Conservation (phyloP, 2,888 invertebrate genomes). For the Trissonchulus sp. region DNA sequence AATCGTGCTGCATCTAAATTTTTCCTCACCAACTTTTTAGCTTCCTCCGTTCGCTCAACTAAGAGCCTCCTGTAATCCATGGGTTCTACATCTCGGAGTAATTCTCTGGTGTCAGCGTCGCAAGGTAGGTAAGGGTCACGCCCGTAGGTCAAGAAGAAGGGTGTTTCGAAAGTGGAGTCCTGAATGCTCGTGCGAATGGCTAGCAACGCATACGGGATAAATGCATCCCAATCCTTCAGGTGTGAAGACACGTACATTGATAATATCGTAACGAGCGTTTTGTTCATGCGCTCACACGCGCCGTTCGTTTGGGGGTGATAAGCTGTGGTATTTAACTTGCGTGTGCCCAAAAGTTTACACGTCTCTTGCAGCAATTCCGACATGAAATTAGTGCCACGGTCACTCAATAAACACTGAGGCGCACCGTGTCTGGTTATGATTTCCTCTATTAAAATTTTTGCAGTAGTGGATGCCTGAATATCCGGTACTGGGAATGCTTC, state of each 20-base stretch:
- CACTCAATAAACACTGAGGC: constrained; percentile 37
- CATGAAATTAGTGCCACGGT: constrained; percentile 36
- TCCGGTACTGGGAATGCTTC: too few relatives aligned
- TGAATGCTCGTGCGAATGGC: constrained; percentile 11
- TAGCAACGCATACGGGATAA: neutral
- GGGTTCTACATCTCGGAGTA: too few relatives aligned
- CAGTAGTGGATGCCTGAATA: too few relatives aligned
- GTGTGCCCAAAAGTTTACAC: constrained; percentile 30
- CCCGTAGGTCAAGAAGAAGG: neutral
- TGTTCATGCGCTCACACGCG: constrained; percentile 39
- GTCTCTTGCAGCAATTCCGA: constrained; percentile 32
- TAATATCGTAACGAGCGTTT: constrained; percentile 39
- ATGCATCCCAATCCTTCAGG: constrained; percentile 30
- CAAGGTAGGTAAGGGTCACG: constrained; percentile 12
- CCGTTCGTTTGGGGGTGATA: too few relatives aligned
- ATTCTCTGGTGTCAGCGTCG: too few relatives aligned
- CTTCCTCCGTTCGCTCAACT: too few relatives aligned
- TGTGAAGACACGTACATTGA: constrained; percentile 36
- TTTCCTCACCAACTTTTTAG: too few relatives aligned
- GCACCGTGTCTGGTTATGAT: too few relatives aligned
- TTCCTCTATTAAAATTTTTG: too few relatives aligned
- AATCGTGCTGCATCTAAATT: too few relatives aligned
- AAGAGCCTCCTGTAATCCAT: too few relatives aligned
- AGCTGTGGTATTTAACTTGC: constrained; percentile 34
- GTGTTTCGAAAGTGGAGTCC: too few relatives aligned